Conservation (phyloP, 2,113 vertebrate species). For the Gymnarchus niloticus region DNA sequence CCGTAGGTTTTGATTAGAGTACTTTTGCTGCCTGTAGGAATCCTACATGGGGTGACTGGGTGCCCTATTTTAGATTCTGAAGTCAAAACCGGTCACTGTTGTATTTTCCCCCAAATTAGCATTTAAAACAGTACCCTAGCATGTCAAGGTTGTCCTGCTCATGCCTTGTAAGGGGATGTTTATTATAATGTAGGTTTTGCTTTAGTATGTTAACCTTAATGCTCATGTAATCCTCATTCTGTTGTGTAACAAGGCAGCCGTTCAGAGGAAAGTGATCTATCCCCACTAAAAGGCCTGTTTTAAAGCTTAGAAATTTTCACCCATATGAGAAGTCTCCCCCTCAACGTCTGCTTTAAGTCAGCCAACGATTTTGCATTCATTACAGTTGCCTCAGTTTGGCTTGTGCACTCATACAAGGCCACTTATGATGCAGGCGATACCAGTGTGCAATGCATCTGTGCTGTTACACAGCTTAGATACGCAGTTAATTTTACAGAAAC, state of each 20-base stretch:
- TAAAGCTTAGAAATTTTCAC: background rate
- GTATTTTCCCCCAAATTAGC: background rate
- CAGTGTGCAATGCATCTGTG: background rate
- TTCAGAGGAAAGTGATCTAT: background rate
- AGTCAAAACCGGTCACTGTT: background rate
- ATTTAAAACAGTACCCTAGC: background rate
- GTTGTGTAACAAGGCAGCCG: background rate
- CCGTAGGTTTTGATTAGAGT: slow-evolving; percentile 23
- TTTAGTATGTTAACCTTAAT: background rate
- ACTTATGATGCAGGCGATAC: background rate
- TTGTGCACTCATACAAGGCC: too few relatives aligned
- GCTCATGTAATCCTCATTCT: background rate
- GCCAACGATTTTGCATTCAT: background rate
- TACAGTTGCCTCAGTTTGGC: too few relatives aligned
- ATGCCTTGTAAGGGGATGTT: background rate
- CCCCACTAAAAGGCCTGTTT: background rate
- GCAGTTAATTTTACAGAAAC: background rate
- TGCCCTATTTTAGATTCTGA: background rate
- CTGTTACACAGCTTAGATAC: background rate
- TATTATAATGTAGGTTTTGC: background rate
- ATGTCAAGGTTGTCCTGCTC: background rate
- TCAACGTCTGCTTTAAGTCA: background rate
- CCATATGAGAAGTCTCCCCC: background rate
- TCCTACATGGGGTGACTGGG: background rate
- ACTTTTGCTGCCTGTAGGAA: background rate